A percentile compares a stretch with the other conserved stretches of the same genome.
phyloP scores from a whole-genome alignment of 2,113 vertebrate genomes.

The Edolisoma coerulescens region DNA sequence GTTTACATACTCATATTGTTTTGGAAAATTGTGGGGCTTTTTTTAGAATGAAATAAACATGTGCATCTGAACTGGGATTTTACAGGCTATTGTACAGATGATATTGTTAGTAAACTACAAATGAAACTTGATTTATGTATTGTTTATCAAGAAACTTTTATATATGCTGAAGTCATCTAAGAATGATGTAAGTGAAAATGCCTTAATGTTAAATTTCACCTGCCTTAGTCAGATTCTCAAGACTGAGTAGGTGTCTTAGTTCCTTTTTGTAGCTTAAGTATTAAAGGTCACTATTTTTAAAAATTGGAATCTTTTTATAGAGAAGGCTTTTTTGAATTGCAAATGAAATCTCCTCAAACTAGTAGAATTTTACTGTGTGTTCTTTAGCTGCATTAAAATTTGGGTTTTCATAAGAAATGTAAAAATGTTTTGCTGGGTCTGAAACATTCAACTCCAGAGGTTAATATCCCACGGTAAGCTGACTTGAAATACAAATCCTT shows the following conservation, averaged over 20 bases:
- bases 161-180: neutral
- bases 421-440: neutral
- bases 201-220: neutral
- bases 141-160: neutral
- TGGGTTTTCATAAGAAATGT: neutral
- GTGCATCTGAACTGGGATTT: neutral
- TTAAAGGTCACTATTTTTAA: neutral
- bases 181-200: neutral
- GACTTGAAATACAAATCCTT: neutral
- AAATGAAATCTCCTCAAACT: neutral
- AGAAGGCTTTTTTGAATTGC: neutral
- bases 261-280: neutral
- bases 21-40: rapidly evolving
- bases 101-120: neutral
- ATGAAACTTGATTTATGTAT: neutral
- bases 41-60: neutral
- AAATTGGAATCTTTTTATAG: neutral
- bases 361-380: neutral
- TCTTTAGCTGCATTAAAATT: neutral
- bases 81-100: neutral
- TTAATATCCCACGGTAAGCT: neutral
- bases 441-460: neutral
- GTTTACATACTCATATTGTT: neutral
- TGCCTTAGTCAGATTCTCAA: neutral
- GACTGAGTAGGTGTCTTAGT: neutral